Evolutionary conservation across 2,113 vertebrate genomes (phyloP).

Genomic region (Progne subis): DNA sequence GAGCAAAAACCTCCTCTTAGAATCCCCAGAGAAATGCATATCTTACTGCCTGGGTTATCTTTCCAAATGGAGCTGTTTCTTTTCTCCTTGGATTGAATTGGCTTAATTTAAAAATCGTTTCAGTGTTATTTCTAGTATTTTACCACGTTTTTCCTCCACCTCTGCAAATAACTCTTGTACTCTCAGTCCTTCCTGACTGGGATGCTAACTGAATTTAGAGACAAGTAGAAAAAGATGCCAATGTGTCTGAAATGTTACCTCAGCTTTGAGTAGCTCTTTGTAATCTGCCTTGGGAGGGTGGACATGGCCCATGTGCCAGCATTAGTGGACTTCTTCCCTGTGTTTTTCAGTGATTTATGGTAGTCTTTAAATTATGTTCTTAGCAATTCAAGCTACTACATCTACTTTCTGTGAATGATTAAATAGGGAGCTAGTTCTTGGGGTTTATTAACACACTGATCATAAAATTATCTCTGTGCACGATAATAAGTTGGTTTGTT

Average conservation of each 20-base stretch:
- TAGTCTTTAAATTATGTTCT: neutral
- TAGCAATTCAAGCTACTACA: neutral
- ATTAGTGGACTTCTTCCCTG: neutral
- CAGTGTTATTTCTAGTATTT: neutral
- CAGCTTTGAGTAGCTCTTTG: neutral
- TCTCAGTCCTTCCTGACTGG: neutral
- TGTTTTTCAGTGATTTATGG: fast-evolving
- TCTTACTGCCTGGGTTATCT: neutral
- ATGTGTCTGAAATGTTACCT: fast-evolving
- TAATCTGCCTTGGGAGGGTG: neutral
- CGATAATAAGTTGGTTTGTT: neutral
- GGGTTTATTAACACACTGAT: neutral
- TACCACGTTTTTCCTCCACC: neutral
- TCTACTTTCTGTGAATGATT: neutral
- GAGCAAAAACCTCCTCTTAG: neutral
- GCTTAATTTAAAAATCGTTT: neutral
- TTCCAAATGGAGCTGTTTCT: neutral
- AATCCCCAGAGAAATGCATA: neutral
- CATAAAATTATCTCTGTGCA: neutral
- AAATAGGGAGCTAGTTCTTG: neutral
- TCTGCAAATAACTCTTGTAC: neutral
- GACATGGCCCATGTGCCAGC: neutral
- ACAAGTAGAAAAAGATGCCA: neutral
- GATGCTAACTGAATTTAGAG: neutral
- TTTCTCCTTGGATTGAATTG: neutral